Base-by-base conservation (phyloP, 1,140 invertebrate genomes). In the Neelides sp. region DNA sequence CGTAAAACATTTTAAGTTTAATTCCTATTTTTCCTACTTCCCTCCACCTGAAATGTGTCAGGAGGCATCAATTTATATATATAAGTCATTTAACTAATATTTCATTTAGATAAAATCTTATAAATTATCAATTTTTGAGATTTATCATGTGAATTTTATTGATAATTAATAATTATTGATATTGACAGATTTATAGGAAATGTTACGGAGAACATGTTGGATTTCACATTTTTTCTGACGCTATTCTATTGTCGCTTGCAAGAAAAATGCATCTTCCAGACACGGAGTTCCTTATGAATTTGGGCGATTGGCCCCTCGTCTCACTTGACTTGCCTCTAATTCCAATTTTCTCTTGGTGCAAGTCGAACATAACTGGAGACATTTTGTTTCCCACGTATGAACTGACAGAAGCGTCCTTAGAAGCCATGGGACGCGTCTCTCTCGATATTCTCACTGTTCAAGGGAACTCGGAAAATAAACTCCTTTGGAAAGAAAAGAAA, bases 271-370 rank as follows among this genome's bases (percentile, higher is more conserved):
- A 68, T 19, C 65, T 97, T 37, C 88, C 91, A 12, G 83, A 97
- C 70, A 68, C 87, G 49, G 90, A 96, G 67, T 80, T 98, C 61
- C 81, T 94, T 59, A 75, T 88, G 24, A 98, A 97, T 71, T 73
- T 98, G 13, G 92, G 92, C 15, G 92, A 98, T 69, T 97, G 91
- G 90, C 92, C 93, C 10, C 67, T 97, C 12, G 74, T 78, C 1
- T 67, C 72, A 35, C 73, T 74, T 58, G 61, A 69, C 13, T 66
- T 69, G 34, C 67, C 71, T 13, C 57, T 67, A 4, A 73, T 83
- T 57, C 90, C 92, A n/a, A 80, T 98, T 47, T 89, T 97, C 65
- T 94, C 90, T 28, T 98, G 93, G 92, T 96, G 92, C 72, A 89
- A 89, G 1, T 93, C 87, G 55, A 71, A 78, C 43, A 76, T 83